These are phyloP conservation scores for Clarias batrachus DNA, from an alignment of 2,113 vertebrate genomes.

Conservation along the genomic window DNA sequence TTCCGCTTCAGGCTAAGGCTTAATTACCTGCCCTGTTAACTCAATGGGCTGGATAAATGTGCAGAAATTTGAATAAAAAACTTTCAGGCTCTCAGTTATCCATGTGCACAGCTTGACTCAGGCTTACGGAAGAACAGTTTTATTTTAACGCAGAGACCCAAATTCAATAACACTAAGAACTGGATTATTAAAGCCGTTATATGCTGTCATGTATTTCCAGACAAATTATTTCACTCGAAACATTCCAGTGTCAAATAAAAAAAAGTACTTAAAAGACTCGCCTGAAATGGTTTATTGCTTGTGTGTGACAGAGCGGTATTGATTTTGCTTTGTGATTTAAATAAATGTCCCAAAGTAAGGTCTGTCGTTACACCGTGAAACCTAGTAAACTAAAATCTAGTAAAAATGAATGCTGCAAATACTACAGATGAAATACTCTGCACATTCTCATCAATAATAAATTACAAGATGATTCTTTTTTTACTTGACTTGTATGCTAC, in stretches of 20 bases:
- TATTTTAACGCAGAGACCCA: background rate
- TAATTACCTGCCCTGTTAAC: constrained; percentile 40
- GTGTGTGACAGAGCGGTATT: background rate
- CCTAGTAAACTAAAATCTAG: background rate
- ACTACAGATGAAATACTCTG: background rate
- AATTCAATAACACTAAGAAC: constrained; percentile 15
- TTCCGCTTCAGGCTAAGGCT: constrained; percentile 1
- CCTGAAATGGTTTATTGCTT: constrained; percentile 17
- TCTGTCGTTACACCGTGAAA: background rate
- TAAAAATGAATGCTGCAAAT: constrained; percentile 1
- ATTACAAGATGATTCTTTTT: background rate
- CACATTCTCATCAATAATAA: constrained; percentile 5
- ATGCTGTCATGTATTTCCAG: constrained; percentile 16
- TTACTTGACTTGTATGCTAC: background rate
- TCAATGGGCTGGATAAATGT: constrained; percentile 24
- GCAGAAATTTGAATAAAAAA: constrained; percentile 23
- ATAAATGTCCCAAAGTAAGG: background rate
- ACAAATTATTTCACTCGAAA: constrained; percentile 13
- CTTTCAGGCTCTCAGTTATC: constrained; percentile 34
- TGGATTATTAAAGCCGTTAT: constrained; percentile 22
- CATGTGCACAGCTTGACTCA: constrained; percentile 26
- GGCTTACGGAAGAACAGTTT: constrained; percentile 21
- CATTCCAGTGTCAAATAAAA: constrained; percentile 22
- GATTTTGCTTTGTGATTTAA: constrained; percentile 19
- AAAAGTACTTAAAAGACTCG: constrained; percentile 7